Percentiles rank a stretch among this genome's conserved stretches.
Conservation (phyloP, 2,113 vertebrate species). For the Leptodactylus fuscus region DNA sequence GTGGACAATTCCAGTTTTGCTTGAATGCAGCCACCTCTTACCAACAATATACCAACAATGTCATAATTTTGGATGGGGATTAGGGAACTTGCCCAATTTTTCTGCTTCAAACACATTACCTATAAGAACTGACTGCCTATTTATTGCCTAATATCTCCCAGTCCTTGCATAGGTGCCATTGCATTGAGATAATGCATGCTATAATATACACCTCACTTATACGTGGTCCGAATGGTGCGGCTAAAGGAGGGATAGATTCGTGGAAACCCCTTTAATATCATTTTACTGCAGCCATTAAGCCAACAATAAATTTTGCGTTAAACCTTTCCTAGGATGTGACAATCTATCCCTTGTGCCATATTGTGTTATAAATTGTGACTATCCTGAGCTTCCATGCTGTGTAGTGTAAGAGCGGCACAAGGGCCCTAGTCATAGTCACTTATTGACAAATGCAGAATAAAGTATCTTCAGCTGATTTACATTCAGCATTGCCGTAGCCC, state of each 20-base stretch:
- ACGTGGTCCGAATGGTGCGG: too few relatives aligned
- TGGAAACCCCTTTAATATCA: neutral
- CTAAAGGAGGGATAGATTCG: neutral
- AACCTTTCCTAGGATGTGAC: neutral
- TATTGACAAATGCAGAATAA: slow-evolving; percentile 49
- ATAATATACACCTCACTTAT: too few relatives aligned
- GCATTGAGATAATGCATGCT: too few relatives aligned
- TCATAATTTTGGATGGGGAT: too few relatives aligned
- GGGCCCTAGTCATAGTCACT: neutral
- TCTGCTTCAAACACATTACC: too few relatives aligned
- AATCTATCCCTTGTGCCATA: neutral
- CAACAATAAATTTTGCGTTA: neutral
- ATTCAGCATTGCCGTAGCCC: slow-evolving; percentile 62
- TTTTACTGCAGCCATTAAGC: neutral
- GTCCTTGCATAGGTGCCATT: too few relatives aligned
- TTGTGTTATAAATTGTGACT: neutral
- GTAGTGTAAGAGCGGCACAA: neutral
- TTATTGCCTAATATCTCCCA: too few relatives aligned
- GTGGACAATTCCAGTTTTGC: too few relatives aligned
- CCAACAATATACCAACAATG: too few relatives aligned
- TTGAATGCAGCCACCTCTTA: too few relatives aligned
- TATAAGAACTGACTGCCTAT: too few relatives aligned
- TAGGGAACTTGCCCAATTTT: too few relatives aligned
- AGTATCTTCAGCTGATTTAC: slow-evolving; percentile 63
- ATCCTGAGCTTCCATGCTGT: neutral